phyloP scores from a whole-genome alignment of 2,888 invertebrate genomes.

The Cerceris rybyensis region DNA sequence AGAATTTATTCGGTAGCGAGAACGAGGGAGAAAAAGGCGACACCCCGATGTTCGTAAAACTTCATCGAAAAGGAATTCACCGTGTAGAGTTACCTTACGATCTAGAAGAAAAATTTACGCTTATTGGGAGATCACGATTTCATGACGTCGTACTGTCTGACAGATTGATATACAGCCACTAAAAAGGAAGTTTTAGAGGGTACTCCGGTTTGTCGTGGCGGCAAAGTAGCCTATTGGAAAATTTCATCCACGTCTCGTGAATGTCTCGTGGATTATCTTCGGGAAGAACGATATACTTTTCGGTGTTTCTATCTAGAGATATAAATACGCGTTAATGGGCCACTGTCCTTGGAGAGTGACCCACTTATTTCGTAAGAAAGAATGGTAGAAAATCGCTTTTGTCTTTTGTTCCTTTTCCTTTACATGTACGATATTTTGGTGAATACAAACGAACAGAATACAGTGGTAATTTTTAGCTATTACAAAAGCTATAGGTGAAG shows the following conservation, averaged over 20 bases:
- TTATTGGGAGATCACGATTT: constrained; percentile 68
- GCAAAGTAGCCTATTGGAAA: constrained; percentile 53
- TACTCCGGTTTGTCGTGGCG: constrained; percentile 1
- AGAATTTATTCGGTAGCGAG: constrained; percentile 39
- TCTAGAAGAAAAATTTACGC: constrained; percentile 54
- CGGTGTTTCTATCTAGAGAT: constrained; percentile 27
- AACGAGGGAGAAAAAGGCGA: constrained; percentile 1
- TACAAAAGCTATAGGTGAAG: too few relatives aligned
- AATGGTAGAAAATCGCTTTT: constrained; percentile 29
- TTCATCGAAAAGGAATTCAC: constrained; percentile 55
- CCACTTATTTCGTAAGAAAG: constrained; percentile 39
- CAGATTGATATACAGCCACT: constrained; percentile 58
- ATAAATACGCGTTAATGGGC: constrained; percentile 65
- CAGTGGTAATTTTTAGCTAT: too few relatives aligned
- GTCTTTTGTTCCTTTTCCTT: too few relatives aligned
- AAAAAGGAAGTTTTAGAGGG: constrained; percentile 51
- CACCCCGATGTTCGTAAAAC: constrained; percentile 7
- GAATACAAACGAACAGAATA: too few relatives aligned
- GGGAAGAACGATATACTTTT: constrained; percentile 50
- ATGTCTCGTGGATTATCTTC: constrained; percentile 28
- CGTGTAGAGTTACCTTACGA: constrained; percentile 29
- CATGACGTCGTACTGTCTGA: constrained; percentile 55
- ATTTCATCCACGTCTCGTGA: constrained; percentile 27
- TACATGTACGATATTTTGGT: too few relatives aligned
- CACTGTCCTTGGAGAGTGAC: constrained; percentile 38